Base-by-base conservation (phyloP, 2,113 vertebrate species). In the Pelecanoides urinatrix region DNA sequence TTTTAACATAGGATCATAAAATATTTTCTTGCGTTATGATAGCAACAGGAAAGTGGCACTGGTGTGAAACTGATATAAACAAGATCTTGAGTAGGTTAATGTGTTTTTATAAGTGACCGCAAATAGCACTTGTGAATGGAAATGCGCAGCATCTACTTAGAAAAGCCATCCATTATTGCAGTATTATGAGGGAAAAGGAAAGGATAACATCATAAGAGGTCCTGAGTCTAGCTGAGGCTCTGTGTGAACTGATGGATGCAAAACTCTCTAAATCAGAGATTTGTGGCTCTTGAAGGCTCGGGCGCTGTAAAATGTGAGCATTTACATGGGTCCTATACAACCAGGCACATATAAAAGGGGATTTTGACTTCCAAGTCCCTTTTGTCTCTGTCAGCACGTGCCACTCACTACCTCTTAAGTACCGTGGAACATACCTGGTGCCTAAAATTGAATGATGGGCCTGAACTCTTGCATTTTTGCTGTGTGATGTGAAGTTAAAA, bases 71-170 rank as follows among this genome's bases (percentile, higher is more conserved):
- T 52, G 67, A 59, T 86, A 67, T 80, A 92, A 94, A 88, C 42
- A 77, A 93, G 94, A 84, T 84, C 88, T 78, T 83, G 56, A 91
- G 56, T 63, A 87, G 61, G 63, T 92, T 86, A 70, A 81, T 91
- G 68, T 77, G 61, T 49, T 92, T 90, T 86, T 52, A 2, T 52
- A 81, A 95, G 76, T 93, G 94, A 95, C 79, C 36, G 2, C 76
- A 94, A 92, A 96, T 68, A 94, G 80, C 92, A 89, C 61, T 92
- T 95, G 49, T 81, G 47, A 83, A 93, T 86, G 92, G 72, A 88
- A 96, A 92, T 80, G 38, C 26, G 65, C 72, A 89, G 88, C 75
- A 84, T 34, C 52, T 90, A 13, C 56, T 86, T 67, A 77, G 61
- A 74, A 96, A 92, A 90, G 44, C 42, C 76, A 56, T 71, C 65